Percentiles rank a stretch among this genome's conserved stretches.
Conservation (phyloP, 2,888 invertebrate species). For the Glaucopsyche alexis region DNA sequence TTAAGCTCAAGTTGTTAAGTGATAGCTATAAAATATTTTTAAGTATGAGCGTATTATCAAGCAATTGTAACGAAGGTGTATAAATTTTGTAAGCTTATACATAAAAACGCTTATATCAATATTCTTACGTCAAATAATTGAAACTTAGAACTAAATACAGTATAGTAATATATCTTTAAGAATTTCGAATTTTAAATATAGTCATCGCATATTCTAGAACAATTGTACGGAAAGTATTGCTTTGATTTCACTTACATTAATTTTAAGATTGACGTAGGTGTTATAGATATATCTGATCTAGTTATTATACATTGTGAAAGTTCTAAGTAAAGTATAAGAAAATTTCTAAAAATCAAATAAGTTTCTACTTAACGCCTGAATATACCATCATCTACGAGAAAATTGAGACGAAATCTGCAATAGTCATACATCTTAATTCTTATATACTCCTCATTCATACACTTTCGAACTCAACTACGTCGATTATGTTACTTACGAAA, state of each 20-base stretch:
- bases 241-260: constrained; percentile 37
- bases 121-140: constrained; percentile 17
- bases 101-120: constrained; percentile 24
- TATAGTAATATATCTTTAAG: constrained; percentile 19
- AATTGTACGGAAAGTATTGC: constrained; percentile 41
- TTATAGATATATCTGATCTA: neutral
- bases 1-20: constrained; percentile 2
- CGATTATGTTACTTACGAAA: too few relatives aligned
- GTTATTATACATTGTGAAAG: neutral
- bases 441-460: neutral
- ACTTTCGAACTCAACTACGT: neutral
- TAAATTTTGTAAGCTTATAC: constrained; percentile 18
- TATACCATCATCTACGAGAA: neutral
- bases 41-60: neutral
- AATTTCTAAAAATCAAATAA: neutral
- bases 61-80: neutral
- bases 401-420: neutral
- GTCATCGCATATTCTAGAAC: constrained; percentile 31
- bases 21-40: neutral
- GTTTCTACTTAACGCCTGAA: neutral
- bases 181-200: constrained; percentile 25
- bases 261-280: constrained; percentile 13
- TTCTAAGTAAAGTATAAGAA: neutral
- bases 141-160: constrained; percentile 21
- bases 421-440: neutral